Evolutionary conservation across 1,140 invertebrate species (phyloP), one percentile per base, ranked within the genome.

Genomic region (Anastatus disparis): DNA sequence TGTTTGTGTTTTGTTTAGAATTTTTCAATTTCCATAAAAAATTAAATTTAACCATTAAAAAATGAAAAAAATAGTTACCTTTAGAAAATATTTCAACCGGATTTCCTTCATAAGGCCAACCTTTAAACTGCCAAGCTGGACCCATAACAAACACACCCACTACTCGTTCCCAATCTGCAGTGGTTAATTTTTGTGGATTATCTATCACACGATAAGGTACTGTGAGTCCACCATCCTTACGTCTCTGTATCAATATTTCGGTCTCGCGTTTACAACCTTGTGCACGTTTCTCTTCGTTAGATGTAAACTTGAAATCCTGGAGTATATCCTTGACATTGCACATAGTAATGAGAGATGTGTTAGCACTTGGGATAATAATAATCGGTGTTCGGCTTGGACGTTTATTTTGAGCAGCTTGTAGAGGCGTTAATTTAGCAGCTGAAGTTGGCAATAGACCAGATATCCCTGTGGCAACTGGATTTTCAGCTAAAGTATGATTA

Each of bases 71-170:
- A n/a, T n/a, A n/a, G n/a, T n/a, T 87, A 97, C 96, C 95, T 89
- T 95, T 96, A 70, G 96, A 91, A 84, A 99, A 99, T 67, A 99
- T 99, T 81, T 99, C 96, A 6, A 97, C 95, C 7, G 98, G 98
- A 86, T 98, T 99, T 4, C 96, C 95, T 82, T 96, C 94, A 92
- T 96, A 99, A 0, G 97, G 98, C 96, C 98, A 99, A 1, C 96
- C 97, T 87, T 99, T 99, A 85, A 99, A 99, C 85, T 99, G 98
- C 98, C 98, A 99, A 0, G 96, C 95, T 3, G 97, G 97, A 1
- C 98, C 98, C 90, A 98, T 97, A 0, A 99, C 98, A 86, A 99
- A 99, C 0, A 99, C 98, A 3, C 96, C 98, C 0, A 99, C 97
- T 1, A 99, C 97, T 53, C 98, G 89, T 69, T 98, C 97, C 97